Conservation (phyloP, 2,888 invertebrate species). For the Aporophyla lueneburgensis region DNA sequence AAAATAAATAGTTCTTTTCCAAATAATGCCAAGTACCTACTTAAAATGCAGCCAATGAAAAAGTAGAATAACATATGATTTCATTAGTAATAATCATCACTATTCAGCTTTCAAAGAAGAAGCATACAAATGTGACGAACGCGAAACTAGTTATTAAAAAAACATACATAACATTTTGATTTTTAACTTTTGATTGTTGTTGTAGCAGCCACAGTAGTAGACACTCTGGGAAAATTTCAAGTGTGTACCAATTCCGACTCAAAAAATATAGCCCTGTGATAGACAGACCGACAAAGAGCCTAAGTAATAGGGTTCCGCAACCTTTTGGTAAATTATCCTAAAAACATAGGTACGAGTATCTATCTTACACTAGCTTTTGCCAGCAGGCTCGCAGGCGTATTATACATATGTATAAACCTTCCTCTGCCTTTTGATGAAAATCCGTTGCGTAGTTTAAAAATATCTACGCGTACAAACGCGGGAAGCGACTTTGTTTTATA, state of each 20-base stretch:
- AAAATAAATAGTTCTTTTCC: not conserved
- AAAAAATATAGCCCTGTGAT: not conserved
- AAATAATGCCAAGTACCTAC: not conserved
- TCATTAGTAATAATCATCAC: not conserved
- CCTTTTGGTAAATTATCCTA: not conserved
- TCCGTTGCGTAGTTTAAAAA: no score
- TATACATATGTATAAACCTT: no score
- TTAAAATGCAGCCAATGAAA: not conserved
- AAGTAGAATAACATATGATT: not conserved
- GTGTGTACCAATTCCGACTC: not conserved
- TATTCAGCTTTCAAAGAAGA: constrained; percentile 8
- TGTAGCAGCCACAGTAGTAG: not conserved
- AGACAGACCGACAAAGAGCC: not conserved
- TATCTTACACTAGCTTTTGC: not conserved
- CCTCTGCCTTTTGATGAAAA: no score
- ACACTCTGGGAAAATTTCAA: not conserved
- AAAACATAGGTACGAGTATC: not conserved
- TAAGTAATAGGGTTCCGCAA: not conserved
- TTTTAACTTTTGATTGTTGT: no score
- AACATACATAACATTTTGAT: no score
- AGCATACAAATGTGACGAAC: not conserved
- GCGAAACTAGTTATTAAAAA: constrained; percentile 9
- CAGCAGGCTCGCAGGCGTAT: no score
- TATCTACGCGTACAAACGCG: no score
- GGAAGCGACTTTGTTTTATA: no score